These are phyloP conservation scores for Plectrocnemia conspersa DNA, from an alignment of 1,140 invertebrate genomes.

Conservation along the genomic window DNA sequence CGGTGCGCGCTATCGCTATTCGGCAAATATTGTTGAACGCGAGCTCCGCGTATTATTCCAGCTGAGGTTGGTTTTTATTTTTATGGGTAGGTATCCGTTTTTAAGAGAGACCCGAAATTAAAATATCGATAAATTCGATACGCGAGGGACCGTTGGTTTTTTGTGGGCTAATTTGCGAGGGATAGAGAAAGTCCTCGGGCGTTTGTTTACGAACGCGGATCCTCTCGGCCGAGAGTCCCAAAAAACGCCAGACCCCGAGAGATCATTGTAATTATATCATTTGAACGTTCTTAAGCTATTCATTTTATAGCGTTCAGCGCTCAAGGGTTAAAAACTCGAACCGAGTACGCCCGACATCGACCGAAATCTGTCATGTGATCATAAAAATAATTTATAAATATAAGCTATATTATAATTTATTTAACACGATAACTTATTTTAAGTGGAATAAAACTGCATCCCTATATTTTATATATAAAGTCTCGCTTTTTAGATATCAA, in stretches of 20 bases:
- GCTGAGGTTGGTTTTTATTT: too few relatives aligned
- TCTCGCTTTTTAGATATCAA: too few relatives aligned
- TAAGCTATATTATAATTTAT: too few relatives aligned
- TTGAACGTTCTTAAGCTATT: slow-evolving; percentile 34
- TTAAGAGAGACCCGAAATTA: slow-evolving; percentile 27
- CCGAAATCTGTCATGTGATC: too few relatives aligned
- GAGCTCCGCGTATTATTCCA: too few relatives aligned
- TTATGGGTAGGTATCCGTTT: too few relatives aligned
- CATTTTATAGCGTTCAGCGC: slow-evolving; percentile 25
- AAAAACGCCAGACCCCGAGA: slow-evolving; percentile 16
- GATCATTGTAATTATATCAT: slow-evolving; percentile 35
- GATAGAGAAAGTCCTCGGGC: slow-evolving; percentile 32
- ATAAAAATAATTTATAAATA: too few relatives aligned
- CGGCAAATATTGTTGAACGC: too few relatives aligned
- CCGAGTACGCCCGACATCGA: neutral
- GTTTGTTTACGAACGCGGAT: slow-evolving; percentile 11
- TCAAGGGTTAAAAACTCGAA: slow-evolving; percentile 13
- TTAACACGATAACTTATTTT: too few relatives aligned
- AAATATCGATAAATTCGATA: slow-evolving; percentile 25
- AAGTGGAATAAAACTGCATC: too few relatives aligned
- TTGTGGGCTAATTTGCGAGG: slow-evolving; percentile 27
- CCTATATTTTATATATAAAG: too few relatives aligned
- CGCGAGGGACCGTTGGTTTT: neutral
- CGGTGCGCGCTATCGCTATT: too few relatives aligned
- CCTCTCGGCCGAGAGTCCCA: neutral